A percentile compares a stretch with the other conserved stretches of the same genome.
Evolutionary conservation across 2,113 vertebrate genomes (phyloP).

Genomic region (Thermophis baileyi): DNA sequence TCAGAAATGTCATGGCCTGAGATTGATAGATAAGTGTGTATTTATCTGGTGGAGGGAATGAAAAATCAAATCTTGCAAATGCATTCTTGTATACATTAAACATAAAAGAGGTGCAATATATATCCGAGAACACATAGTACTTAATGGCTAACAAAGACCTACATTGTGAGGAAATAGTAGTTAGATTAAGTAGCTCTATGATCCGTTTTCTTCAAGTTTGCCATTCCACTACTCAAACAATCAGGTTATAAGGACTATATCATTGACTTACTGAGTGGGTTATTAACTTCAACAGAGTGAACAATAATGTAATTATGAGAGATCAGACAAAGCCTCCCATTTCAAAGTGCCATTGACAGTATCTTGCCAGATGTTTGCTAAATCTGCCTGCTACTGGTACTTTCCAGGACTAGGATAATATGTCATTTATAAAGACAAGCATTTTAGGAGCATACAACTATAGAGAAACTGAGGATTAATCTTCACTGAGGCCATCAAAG

Average conservation of each 20-base stretch:
- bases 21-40: slow-evolving; percentile 30
- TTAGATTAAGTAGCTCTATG: not conserved
- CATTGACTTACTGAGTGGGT: not conserved
- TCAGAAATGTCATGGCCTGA: not conserved
- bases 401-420: not conserved
- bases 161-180: slow-evolving; percentile 31
- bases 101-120: not conserved
- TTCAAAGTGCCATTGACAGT: not conserved
- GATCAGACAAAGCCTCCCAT: not conserved
- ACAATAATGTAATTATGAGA: not conserved
- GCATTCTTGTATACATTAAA: not conserved
- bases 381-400: not conserved
- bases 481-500: not conserved
- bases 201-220: not conserved
- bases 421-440: not conserved
- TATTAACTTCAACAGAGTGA: not conserved
- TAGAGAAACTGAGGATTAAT: not conserved
- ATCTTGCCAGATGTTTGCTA: not conserved
- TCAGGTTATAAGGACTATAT: not conserved
- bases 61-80: slow-evolving; percentile 16
- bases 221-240: not conserved
- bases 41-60: slow-evolving; percentile 36
- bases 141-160: not conserved
- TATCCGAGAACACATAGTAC: slow-evolving; percentile 16
- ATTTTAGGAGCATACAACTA: not conserved